Conservation (phyloP, 2,113 vertebrate species). For the Aythya baeri region DNA sequence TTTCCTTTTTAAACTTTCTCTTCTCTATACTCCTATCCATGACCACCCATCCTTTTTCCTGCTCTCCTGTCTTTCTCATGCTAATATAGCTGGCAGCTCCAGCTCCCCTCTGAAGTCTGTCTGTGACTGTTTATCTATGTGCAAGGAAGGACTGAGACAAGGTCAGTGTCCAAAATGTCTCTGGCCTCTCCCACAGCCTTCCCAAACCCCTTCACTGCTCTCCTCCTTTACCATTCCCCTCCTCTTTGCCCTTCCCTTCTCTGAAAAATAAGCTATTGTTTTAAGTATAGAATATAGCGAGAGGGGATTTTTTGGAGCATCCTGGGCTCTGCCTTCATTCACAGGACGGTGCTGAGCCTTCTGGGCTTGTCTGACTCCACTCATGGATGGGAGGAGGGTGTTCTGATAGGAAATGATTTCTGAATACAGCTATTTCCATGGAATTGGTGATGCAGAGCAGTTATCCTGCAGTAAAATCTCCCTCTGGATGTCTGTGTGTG, state of each 20-base stretch:
- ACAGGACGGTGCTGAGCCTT: accelerated
- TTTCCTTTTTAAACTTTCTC: not conserved
- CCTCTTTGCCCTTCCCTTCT: not conserved
- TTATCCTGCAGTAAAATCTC: not conserved
- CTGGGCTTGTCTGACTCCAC: not conserved
- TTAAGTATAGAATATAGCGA: not conserved
- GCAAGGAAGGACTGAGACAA: not conserved
- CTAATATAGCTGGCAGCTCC: not conserved
- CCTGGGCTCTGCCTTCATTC: not conserved
- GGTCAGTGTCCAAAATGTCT: not conserved
- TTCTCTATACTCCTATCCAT: not conserved
- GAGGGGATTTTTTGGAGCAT: not conserved
- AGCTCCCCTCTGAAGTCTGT: not conserved
- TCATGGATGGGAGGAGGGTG: not conserved
- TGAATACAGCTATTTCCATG: not conserved
- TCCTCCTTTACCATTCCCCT: not conserved
- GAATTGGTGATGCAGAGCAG: not conserved
- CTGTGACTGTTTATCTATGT: not conserved
- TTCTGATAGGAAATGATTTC: not conserved
- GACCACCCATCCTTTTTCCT: not conserved
- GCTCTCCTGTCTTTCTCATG: not conserved
- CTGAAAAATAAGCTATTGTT: not conserved
- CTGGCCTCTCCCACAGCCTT: not conserved
- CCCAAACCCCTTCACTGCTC: not conserved
- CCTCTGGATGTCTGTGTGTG: not conserved